phyloP scores from a whole-genome alignment of 2,113 vertebrate genomes.

The Trochalopteron elliotii region DNA sequence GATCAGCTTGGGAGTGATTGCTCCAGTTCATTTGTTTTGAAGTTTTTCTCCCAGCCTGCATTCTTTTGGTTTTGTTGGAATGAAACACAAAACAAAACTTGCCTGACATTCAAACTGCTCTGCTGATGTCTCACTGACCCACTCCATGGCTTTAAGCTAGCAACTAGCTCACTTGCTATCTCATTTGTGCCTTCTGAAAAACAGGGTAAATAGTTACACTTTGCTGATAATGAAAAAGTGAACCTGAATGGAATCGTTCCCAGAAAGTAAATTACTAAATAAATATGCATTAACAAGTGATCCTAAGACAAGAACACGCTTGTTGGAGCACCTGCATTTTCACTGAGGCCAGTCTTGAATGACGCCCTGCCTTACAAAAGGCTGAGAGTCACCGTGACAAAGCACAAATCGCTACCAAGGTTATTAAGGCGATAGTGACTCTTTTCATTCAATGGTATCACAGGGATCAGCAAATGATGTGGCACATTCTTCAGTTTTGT shows the following conservation, averaged over 20 bases:
- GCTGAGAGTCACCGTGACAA: neutral
- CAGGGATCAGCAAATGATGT: neutral
- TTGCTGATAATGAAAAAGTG: neutral
- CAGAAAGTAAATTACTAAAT: slow-evolving; percentile 9
- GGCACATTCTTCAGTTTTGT: neutral
- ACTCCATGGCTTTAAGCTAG: neutral
- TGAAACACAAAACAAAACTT: neutral
- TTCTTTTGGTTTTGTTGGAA: neutral
- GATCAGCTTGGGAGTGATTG: neutral
- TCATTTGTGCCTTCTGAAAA: neutral
- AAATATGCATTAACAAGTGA: neutral
- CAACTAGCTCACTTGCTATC: neutral
- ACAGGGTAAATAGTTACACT: neutral
- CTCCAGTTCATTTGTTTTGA: neutral
- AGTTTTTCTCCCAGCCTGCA: neutral
- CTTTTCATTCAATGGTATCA: neutral
- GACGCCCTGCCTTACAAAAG: neutral
- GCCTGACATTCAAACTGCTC: neutral
- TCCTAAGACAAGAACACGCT: neutral
- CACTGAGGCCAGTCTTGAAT: neutral
- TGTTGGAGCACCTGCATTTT: neutral
- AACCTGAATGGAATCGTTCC: neutral
- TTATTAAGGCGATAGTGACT: neutral
- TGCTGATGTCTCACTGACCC: neutral
- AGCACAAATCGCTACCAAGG: neutral